Percentiles rank a stretch among this genome's conserved stretches.
Conservation (phyloP, 2,113 vertebrate species). For the Silurus meridionalis region DNA sequence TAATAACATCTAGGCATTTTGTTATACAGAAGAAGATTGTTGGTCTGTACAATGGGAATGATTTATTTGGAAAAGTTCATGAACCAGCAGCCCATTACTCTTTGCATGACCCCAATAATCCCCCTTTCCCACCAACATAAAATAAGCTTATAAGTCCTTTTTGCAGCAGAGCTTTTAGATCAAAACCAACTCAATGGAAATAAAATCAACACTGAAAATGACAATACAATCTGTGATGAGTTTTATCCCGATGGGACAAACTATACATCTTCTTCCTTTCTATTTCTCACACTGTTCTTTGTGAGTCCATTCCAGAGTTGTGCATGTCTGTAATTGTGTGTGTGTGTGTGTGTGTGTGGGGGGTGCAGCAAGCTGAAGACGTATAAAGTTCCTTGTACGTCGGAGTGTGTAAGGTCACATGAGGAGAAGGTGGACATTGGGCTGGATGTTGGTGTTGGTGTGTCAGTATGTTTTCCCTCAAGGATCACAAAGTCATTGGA, state of each 20-base stretch:
- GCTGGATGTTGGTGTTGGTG: not conserved
- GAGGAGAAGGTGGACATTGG: not conserved
- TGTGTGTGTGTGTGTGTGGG: constrained; percentile 5
- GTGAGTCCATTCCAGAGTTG: constrained; percentile 49
- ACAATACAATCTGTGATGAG: constrained; percentile 69
- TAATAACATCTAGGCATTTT: constrained; percentile 75
- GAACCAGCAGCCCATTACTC: constrained; percentile 25
- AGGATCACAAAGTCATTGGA: constrained; percentile 51
- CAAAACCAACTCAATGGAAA: constrained; percentile 65
- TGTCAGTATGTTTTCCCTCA: constrained; percentile 49
- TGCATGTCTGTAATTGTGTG: constrained; percentile 25
- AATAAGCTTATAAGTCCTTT: constrained; percentile 66
- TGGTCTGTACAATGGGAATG: constrained; percentile 78
- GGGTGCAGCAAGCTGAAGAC: constrained; percentile 10
- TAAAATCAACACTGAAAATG: constrained; percentile 69
- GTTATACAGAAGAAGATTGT: constrained; percentile 74
- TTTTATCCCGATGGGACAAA: constrained; percentile 59
- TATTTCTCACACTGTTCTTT: constrained; percentile 51
- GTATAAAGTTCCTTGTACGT: constrained; percentile 12
- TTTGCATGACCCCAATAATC: constrained; percentile 41
- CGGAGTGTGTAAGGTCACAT: not conserved
- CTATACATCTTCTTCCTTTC: constrained; percentile 25
- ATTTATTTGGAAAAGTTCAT: constrained; percentile 72
- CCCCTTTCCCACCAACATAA: constrained; percentile 47
- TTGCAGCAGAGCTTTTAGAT: constrained; percentile 70